Evolutionary conservation across 2,797 vertebrate species (phyloP), one percentile per base, ranked within the genome.

Genomic region (Catamblyrhynchus diadema): DNA sequence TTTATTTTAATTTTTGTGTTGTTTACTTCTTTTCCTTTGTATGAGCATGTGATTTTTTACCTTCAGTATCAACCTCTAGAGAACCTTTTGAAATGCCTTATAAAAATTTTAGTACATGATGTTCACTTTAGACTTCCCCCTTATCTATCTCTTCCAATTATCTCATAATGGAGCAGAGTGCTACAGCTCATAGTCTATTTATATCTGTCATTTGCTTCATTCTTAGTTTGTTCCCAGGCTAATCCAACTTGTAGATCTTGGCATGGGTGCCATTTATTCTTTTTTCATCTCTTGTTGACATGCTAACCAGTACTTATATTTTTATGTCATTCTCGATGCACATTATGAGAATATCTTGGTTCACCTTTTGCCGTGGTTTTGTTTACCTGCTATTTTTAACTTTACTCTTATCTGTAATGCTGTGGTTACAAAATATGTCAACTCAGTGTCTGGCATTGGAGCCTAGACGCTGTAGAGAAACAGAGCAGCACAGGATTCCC

Each of bases 141-240:
- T 97, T 97, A 93, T 89, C 86, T 96, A 45, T 64, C 37, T 93
- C 83, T 95, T 88, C 90, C 91, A 97, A 94, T 95, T 96, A 94
- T 93, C 91, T 94, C 72, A 22, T 94, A 94, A 96, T 92, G 94
- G 80, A 97, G 77, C 53, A 94, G 77, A 97, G 56, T 95, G 81
- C 74, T 91, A 57, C 75, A 71, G 93, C 75, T 96, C 74, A 87
- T 79, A n/a, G 27, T 95, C 85, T 97, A 90, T 97, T 97, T 97
- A 83, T 97, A 82, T 95, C 71, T 86, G 67, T 95, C 86, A 84
- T 95, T 78, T 81, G 50, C 77, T 95, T 97, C 86, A 67, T 82
- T 95, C 89, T 79, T 88, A 85, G 64, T 70, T 84, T 91, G 64
- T 91, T 93, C 70, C 56, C 47, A 71, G 94, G 70, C 72, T 93